Base-by-base conservation (phyloP, 2,888 invertebrate genomes). In the Microplitis deprimator region DNA sequence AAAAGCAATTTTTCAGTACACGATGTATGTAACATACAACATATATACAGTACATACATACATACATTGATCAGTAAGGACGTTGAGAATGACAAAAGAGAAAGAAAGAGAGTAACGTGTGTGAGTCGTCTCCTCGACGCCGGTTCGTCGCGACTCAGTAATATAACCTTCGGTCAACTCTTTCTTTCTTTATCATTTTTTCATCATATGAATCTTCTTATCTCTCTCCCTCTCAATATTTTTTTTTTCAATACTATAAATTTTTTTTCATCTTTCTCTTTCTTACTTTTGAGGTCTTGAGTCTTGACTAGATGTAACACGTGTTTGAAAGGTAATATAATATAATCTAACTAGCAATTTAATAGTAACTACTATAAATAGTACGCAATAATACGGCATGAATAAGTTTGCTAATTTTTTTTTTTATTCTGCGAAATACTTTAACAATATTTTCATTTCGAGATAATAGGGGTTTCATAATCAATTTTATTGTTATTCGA, bases 251-350 rank as follows among this genome's bases (percentile, higher is more conserved):
- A 50, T 50, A 50, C 41, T 4, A 4, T 50, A 50, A 4, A 13
- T 50, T 10, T 50, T 13, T 50, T 50, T 76, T 62, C 64, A 17
- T 67, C 20, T 29, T 65, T 8, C 62, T 62, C 68, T 75, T 38
- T 39, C 29, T 39, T 69, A 20, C 16, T 41, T 70, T 70, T 70
- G 20, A 41, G 20, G 20, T 70, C 59, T n/a, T 64, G 16, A 20
- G 17, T 64, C 17, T 62, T 64, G 50, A 50, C 50, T 50, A 50
- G 29, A 73, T 59, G 68, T 39, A 70, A 73, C 73, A 77, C 77
- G 73, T 77, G 77, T 69, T 77, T 70, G 73, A 69, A 77, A 77
- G 65, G 77, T 77, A 77, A 69, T 59, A 39, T 60, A 39, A 62
- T 40, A 50, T 29, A 75, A 40, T 50, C 39, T 17, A 65, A 61